Evolutionary conservation across 92 coral and sea anemone species (phyloP), one percentile per base, ranked within the genome.

Genomic region (Palythoa grandiflora): DNA sequence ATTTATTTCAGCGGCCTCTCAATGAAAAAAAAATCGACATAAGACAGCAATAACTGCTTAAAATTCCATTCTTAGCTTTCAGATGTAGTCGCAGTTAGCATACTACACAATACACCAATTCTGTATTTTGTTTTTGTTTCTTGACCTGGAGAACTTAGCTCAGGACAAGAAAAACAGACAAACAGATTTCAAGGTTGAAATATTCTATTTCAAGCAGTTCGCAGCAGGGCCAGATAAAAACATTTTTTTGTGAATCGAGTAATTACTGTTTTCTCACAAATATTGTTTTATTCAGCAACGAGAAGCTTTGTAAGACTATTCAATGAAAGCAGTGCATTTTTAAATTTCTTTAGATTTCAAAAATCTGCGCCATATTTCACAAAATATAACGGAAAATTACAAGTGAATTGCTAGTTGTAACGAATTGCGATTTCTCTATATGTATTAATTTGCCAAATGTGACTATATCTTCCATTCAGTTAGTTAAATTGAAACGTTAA

Each of bases 1-100:
- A 36, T 70, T 35, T 47, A 70, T 70, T 70, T 70, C 47, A 15
- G 16, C 14, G 75, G 14, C 75, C 37, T 70, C 75, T 70, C 75
- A 37, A 28, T 35, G 47, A 70, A 70, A 70, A 6, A 36, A 70
- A 38, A 70, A 38, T 70, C 17, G 75, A 36, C 38, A 35, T 70
- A 35, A 3, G 44, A 70, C 17, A 70, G 3, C 16, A 14, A 36
- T 35, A 70, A 70, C 47, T 70, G 28, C 44, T 35, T 8, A 11
- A 36, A 11, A 5, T 68, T 20, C 38, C 13, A 14, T 59, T 14
- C 66, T 63, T 63, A 63, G 21, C 70, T 63, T 63, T 63, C 36
- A 14, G 19, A 59, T 59, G 65, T 14, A 44, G 50, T 44, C 50
- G 50, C 50, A 44, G 7, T 44, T 1, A 44, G 6, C 7, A 8